A percentile compares a stretch with the other conserved stretches of the same genome.
phyloP scores from a whole-genome alignment of 1,140 invertebrate genomes.

The Microplitis demolitor region DNA sequence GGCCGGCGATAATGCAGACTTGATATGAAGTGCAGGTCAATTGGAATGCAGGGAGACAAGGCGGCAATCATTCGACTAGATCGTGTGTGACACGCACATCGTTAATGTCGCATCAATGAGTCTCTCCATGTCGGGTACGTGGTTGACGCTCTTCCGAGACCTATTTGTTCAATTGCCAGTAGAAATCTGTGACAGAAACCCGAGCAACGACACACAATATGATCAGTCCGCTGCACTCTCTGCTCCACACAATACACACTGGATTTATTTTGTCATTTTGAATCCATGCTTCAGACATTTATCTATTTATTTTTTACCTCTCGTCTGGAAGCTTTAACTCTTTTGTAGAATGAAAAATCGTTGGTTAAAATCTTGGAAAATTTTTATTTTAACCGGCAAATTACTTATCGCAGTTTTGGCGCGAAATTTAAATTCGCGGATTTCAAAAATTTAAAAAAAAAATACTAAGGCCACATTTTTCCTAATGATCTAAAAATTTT shows the following conservation, averaged over 20 bases:
- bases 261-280: not conserved
- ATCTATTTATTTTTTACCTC: no score
- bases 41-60: not conserved
- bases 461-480: no score
- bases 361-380: no score
- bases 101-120: conserved; percentile 18
- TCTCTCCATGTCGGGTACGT: not conserved
- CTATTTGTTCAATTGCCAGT: conserved; percentile 14
- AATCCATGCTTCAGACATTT: no score
- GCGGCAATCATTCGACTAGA: not conserved
- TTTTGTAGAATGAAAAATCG: no score
- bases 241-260: not conserved
- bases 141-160: conserved; percentile 15
- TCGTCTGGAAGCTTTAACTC: no score
- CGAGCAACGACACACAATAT: not conserved
- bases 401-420: no score
- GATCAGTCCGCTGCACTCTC: not conserved
- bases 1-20: no score
- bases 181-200: not conserved
- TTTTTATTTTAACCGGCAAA: no score
- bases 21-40: conserved; percentile 4
- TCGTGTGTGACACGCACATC: conserved; percentile 10
- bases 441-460: no score
- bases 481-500: no score
- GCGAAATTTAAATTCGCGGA: no score